Evolutionary conservation across 2,888 invertebrate genomes (phyloP).

Genomic region (Leucozona laternaria): DNA sequence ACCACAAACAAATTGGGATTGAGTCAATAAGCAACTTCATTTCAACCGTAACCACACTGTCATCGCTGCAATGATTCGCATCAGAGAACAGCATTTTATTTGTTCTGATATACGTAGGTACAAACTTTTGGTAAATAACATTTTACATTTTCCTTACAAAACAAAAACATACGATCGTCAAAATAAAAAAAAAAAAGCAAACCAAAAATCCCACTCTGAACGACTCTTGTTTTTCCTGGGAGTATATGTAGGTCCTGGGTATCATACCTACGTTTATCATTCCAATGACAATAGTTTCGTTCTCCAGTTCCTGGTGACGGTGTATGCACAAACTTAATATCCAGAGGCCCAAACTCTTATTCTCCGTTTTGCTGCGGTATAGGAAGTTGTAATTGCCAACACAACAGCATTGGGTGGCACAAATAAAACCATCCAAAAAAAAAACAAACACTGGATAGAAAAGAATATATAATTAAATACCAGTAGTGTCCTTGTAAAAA

Average conservation of each 20-base stretch:
- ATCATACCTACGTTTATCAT: constrained; percentile 27
- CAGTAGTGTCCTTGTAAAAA: constrained; percentile 43
- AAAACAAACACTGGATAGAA: constrained; percentile 40
- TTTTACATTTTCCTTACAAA: constrained; percentile 18
- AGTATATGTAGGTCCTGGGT: constrained; percentile 3
- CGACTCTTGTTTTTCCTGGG: not conserved
- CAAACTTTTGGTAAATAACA: constrained; percentile 31
- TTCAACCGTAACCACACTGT: constrained; percentile 48
- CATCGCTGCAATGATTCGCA: constrained; percentile 35
- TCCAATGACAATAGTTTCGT: constrained; percentile 32
- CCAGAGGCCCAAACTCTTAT: constrained; percentile 16
- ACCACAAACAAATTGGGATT: constrained; percentile 47
- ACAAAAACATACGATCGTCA: constrained; percentile 33
- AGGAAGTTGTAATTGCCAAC: constrained; percentile 48
- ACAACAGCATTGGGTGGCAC: constrained; percentile 15
- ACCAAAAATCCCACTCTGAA: constrained; percentile 11
- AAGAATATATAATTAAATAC: constrained; percentile 59
- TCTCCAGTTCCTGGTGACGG: not conserved
- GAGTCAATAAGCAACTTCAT: constrained; percentile 53
- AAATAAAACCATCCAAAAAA: constrained; percentile 12
- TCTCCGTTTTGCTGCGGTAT: not conserved
- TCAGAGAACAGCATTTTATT: constrained; percentile 12
- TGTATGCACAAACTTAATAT: constrained; percentile 38
- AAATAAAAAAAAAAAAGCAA: constrained; percentile 25
- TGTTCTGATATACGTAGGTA: constrained; percentile 30